Conservation (phyloP, 2,797 vertebrate species). For the Choloepus didactylus region DNA sequence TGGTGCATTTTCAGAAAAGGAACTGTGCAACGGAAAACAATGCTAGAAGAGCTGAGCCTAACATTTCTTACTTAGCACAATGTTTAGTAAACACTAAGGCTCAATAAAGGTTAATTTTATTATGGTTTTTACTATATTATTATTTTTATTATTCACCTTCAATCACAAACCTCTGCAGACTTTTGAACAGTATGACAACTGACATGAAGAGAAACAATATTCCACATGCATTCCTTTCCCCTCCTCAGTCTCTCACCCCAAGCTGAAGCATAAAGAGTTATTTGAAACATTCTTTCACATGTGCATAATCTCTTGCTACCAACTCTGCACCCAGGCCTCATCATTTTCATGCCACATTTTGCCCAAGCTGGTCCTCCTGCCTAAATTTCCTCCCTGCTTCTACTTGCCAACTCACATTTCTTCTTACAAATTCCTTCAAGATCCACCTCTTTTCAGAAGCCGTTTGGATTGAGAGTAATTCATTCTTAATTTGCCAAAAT, state of each 20-base stretch:
- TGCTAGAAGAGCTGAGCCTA: background rate
- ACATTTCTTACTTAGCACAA: background rate
- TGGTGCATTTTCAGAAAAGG: constrained; percentile 36
- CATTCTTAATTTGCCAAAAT: background rate
- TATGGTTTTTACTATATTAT: background rate
- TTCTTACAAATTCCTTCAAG: background rate
- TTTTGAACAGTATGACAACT: background rate
- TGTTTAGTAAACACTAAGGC: background rate
- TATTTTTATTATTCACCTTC: background rate
- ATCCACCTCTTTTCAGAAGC: background rate
- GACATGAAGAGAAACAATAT: background rate
- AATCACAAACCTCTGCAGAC: constrained; percentile 44
- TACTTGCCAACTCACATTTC: background rate
- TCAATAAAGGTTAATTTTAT: constrained; percentile 1
- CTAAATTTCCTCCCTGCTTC: background rate
- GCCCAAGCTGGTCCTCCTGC: background rate
- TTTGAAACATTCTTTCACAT: background rate
- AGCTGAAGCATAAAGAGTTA: background rate
- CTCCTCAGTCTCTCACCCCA: background rate
- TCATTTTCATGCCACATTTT: background rate
- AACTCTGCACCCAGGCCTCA: background rate
- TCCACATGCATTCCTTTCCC: background rate
- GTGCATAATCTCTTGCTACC: background rate
- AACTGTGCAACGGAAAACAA: background rate
- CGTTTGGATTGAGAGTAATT: background rate